Evolutionary conservation across 2,888 invertebrate genomes (phyloP), one percentile per base, ranked within the genome.

Genomic region (Cephalotes varians): DNA sequence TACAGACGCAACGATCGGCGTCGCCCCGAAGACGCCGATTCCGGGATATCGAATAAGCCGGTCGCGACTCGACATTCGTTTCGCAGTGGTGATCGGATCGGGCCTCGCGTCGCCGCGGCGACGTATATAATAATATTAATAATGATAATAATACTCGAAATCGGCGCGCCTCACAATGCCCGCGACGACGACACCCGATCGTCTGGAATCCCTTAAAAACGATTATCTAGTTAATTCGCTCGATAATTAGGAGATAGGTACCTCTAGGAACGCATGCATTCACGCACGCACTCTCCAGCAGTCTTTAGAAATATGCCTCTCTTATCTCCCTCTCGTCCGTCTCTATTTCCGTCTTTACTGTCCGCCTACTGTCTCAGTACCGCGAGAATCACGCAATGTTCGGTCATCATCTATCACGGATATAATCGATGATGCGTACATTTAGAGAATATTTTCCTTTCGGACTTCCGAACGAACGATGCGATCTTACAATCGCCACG

Each of bases 301-400:
- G 94, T 94, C 94, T 94, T 94, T 93, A 94, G 93, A 94, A 94
- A 93, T 93, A 92, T 71, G 65, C 67, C 62, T 79, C 72, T 81
- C 74, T 49, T 56, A 40, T 58, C 54, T 65, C 40, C 21, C 58
- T 73, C 83, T 77, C 71, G 9, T 40, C 71, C 15, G 37, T 51
- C 37, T 40, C 25, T 54, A 47, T 47, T 49, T 60, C 47, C 34
- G 37, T n/a, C 51, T 21, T 21, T 21, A 28, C 12, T 25, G 58
- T 47, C 73, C 40, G 71, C 80, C n/a, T 49, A 80, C 60, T 31
- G 60, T 60, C 60, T 49, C 77, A 69, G 44, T 74, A 74, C n/a
- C 74, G 74, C 76, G 64, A 81, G 65, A 81, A 54, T 76, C 67
- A 37, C 67, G 47, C 34, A 67, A 67, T 74, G 47, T 44, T 44